These are phyloP conservation scores for Leptopterna dolabrata DNA, from an alignment of 2,888 invertebrate genomes.

Conservation along the genomic window DNA sequence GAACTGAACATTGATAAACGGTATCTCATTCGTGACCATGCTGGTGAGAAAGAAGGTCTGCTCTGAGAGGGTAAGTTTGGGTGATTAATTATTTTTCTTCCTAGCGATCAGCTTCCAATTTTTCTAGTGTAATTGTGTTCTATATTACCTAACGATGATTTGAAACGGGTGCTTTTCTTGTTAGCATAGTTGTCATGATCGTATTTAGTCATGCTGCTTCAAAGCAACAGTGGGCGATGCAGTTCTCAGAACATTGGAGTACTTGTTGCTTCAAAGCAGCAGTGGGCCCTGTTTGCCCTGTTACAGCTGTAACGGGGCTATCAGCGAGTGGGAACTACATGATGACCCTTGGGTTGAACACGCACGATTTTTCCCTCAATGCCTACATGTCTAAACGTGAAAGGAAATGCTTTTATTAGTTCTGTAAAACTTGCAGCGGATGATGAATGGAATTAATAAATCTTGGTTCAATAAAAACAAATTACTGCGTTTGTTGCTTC, in stretches of 20 bases:
- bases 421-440: no score
- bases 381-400: no score
- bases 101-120: background rate
- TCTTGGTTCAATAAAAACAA: no score
- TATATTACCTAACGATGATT: background rate
- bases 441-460: no score
- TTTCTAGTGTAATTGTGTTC: background rate
- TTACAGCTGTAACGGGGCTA: no score
- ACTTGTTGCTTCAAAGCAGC: conserved; percentile 6
- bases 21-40: background rate
- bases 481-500: no score
- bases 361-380: no score
- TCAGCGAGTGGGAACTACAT: no score
- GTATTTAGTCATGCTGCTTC: background rate
- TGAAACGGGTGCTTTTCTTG: background rate
- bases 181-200: background rate
- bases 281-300: background rate
- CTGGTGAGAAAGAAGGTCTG: background rate
- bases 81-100: background rate
- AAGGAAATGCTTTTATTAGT: no score
- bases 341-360: no score
- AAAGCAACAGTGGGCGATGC: background rate
- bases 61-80: background rate
- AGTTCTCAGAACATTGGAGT: background rate
- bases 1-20: background rate